Conservation (phyloP, 2,888 invertebrate genomes). For the Macaria liturata region DNA sequence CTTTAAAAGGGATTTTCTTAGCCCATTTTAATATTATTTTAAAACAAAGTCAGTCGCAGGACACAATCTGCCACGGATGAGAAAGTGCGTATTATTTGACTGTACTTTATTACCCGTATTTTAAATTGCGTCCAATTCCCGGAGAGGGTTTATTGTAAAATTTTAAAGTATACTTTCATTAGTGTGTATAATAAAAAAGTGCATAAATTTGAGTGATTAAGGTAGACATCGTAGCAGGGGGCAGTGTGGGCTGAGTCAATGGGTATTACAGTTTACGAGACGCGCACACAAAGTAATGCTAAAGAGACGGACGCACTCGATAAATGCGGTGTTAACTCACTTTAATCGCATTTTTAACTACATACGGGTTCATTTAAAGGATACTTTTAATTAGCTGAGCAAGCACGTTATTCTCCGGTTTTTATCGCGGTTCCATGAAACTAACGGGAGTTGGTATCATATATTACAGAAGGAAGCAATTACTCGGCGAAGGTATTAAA, state of each 20-base stretch:
- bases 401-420: slow-evolving; percentile 27
- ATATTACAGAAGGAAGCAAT: slow-evolving; percentile 28
- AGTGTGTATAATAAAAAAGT: slow-evolving; percentile 62
- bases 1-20: slow-evolving; percentile 17
- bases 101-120: slow-evolving; percentile 41
- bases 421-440: slow-evolving; percentile 42
- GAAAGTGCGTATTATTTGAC: slow-evolving; percentile 19
- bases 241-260: slow-evolving; percentile 51
- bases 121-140: slow-evolving; percentile 31
- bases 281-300: slow-evolving; percentile 66
- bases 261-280: slow-evolving; percentile 63
- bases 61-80: slow-evolving; percentile 16
- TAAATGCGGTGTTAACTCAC: slow-evolving; percentile 56
- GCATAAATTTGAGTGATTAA: slow-evolving; percentile 77
- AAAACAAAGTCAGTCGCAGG: slow-evolving; percentile 18
- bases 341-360: slow-evolving; percentile 63
- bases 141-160: slow-evolving; percentile 29
- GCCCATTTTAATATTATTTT: slow-evolving; percentile 16
- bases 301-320: slow-evolving; percentile 43
- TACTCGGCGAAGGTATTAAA: background rate
- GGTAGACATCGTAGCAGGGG: slow-evolving; percentile 66
- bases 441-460: slow-evolving; percentile 37
- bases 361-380: slow-evolving; percentile 59
- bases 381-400: slow-evolving; percentile 47
- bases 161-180: slow-evolving; percentile 63